Evolutionary conservation across 2,113 vertebrate species (phyloP), one percentile per base, ranked within the genome.

Genomic region (Oxygymnocypris stewartii): DNA sequence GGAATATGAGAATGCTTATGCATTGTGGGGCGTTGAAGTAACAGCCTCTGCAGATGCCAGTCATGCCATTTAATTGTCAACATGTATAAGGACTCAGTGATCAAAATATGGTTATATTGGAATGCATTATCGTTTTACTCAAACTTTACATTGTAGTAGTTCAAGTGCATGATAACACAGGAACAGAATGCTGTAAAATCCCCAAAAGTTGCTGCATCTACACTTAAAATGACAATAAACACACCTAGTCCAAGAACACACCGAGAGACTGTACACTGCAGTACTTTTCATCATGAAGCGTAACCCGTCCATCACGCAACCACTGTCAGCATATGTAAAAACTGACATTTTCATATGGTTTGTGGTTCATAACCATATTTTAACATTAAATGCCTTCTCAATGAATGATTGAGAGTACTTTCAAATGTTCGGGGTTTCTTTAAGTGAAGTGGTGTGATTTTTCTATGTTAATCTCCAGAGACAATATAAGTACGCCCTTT

Each of bases 131-230:
- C 6, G 18, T 78, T 49, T 78, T 18, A 78, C n/a, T n/a, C 89
- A 18, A 16, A 12, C 87, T 73, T 86, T 85, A 31, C 49, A 85
- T 77, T 88, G 89, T 63, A 63, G 80, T 42, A n/a, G 44, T 28
- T 73, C 47, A 59, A 69, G 18, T 40, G 69, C 69, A 73, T 73
- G 31, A 69, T 28, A 35, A 35, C n/a, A n/a, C 31, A 35, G 28
- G 65, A 69, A 35, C 3, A 9, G 5, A 67, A 31, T 67, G 28
- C 63, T 67, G 31, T 37, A 71, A 71, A 71, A 40, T 71, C 31
- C 35, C 20, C 20, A 73, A 35, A 20, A 20, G 6, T 1, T 5
- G 67, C 31, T 9, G 31, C 35, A 20, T 71, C 59, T 63, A 20
- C 31, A 40, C 18, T 37, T 40, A 40, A 35, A 69, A 57, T 20